Evolutionary conservation across 2,888 invertebrate species (phyloP).

Genomic region (Ganaspis brasiliensis): DNA sequence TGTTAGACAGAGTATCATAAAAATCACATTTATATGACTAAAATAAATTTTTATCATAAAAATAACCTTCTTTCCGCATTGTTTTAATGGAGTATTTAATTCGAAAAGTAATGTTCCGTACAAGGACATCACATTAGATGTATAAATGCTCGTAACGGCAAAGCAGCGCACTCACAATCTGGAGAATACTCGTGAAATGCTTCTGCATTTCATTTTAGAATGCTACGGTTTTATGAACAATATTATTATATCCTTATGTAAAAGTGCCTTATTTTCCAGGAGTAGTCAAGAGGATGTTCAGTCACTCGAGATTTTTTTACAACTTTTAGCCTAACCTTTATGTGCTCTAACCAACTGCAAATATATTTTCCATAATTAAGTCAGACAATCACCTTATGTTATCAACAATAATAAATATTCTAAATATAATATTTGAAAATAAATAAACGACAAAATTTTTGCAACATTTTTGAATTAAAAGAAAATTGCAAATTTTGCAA

Average conservation of each 20-base stretch:
- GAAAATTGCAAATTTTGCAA: no score
- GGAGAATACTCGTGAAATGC: conserved; percentile 53
- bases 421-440: no score
- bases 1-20: no score
- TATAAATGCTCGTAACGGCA: conserved; percentile 57
- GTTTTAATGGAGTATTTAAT: not conserved
- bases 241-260: conserved; percentile 8
- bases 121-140: conserved; percentile 12
- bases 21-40: no score
- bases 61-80: conserved; percentile 2
- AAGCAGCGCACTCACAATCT: conserved; percentile 52
- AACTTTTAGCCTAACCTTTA: conserved; percentile 15
- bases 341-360: not conserved
- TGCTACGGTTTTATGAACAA: conserved; percentile 37
- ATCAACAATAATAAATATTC: no score
- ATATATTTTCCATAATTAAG: conserved; percentile 1
- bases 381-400: not conserved
- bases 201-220: conserved; percentile 55
- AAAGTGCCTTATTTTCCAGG: conserved; percentile 5
- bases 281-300: no score
- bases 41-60: no score
- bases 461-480: no score
- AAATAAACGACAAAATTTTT: no score
- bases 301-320: not conserved
- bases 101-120: conserved; percentile 12